Evolutionary conservation across 2,797 vertebrate species (phyloP).

Genomic region (Argya squamiceps): DNA sequence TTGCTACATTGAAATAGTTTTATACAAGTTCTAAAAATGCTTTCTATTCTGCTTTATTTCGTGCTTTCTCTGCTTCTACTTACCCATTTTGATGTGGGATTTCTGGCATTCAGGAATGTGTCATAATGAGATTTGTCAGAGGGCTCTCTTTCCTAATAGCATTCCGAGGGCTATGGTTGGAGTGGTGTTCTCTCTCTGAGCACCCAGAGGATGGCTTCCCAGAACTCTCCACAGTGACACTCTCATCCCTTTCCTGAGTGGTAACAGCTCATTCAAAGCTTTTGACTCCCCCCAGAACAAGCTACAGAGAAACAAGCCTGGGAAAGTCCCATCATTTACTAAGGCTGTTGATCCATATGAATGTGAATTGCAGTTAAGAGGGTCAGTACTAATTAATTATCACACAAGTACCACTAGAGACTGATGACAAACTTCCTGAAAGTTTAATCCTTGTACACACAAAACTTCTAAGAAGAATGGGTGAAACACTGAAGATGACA

Average conservation of each 20-base stretch:
- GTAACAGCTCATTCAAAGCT: neutral
- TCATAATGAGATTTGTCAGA: neutral
- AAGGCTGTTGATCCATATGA: neutral
- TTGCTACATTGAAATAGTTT: neutral
- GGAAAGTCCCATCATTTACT: conserved; percentile 1
- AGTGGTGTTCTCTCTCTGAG: neutral
- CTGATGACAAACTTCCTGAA: neutral
- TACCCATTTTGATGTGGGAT: neutral
- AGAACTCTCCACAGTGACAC: neutral
- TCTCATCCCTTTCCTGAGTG: neutral
- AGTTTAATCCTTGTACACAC: neutral
- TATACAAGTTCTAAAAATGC: neutral
- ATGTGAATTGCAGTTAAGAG: neutral
- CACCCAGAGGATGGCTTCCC: neutral
- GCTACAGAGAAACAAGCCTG: neutral
- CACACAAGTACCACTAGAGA: neutral
- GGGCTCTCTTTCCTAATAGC: neutral
- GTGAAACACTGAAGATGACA: neutral
- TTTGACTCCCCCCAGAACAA: neutral
- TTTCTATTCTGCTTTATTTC: neutral
- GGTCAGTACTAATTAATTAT: neutral
- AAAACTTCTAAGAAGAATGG: neutral
- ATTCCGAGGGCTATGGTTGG: neutral
- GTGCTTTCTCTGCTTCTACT: neutral
- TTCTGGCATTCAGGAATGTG: neutral